Evolutionary conservation across 1,140 invertebrate species (phyloP), one percentile per base, ranked within the genome.

Genomic region (Plectrocnemia conspersa): DNA sequence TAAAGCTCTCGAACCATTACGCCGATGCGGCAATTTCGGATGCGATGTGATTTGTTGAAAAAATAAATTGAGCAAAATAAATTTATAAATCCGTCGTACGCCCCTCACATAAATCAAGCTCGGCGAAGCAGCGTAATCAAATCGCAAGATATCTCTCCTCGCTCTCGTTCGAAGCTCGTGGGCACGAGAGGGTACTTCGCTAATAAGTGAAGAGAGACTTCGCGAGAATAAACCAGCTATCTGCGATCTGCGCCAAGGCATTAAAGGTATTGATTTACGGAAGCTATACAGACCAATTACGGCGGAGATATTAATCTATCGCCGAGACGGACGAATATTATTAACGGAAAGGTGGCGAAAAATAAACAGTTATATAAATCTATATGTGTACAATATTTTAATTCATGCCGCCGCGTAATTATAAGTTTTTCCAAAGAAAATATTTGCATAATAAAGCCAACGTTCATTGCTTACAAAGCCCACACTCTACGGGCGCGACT

Each of bases 371-470:
- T n/a, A n/a, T n/a, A n/a, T n/a, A n/a, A n/a, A n/a, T n/a, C n/a
- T n/a, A n/a, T n/a, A n/a, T n/a, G n/a, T n/a, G n/a, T n/a, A n/a
- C n/a, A n/a, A n/a, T n/a, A n/a, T n/a, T n/a, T n/a, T n/a, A n/a
- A n/a, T n/a, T n/a, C n/a, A n/a, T n/a, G n/a, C n/a, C n/a, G n/a
- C n/a, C n/a, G n/a, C n/a, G n/a, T 52, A 53, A 60, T 60, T 56
- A 56, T 40, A 60, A 60, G 56, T 56, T 54, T 60, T 60, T 52
- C 56, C 41, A 24, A 32, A 54, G 58, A 60, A 53, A 60, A 60
- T 60, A 60, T 60, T 56, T 60, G 52, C 54, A 60, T 54, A 56
- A 56, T 55, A 56, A 60, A 60, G 54, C 54, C 58, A 54, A 52
- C 54, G 50, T 60, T 60, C 56, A 60, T 60, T 60, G 54, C 54